These are phyloP conservation scores for Microcebus ravelobensis DNA, from an alignment of 2,113 vertebrate species.

Conservation along the genomic window DNA sequence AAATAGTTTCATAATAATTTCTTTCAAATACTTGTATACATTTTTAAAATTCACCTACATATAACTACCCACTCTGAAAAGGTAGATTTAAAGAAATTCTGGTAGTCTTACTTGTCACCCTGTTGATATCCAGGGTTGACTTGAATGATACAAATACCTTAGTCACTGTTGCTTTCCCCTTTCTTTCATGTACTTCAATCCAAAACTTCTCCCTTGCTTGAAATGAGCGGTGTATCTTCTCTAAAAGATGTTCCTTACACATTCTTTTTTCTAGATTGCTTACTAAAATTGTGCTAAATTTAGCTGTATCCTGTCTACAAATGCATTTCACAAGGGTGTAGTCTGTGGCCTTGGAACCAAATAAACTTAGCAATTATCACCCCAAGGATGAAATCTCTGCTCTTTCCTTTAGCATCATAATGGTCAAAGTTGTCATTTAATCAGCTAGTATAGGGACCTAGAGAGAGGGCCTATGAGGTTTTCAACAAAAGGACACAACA, in stretches of 20 bases:
- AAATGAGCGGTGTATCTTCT: background rate
- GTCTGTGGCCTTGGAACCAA: background rate
- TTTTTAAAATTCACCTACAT: background rate
- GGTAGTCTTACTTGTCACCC: background rate
- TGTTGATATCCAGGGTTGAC: background rate
- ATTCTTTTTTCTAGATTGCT: background rate
- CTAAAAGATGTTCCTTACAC: background rate
- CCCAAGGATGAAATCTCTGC: background rate
- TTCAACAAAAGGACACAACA: background rate
- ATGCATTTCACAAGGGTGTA: background rate
- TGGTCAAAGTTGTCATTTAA: background rate
- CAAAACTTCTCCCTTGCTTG: background rate
- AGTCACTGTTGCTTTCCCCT: background rate
- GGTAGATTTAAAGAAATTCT: background rate
- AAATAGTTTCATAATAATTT: background rate
- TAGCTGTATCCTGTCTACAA: background rate
- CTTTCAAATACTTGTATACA: background rate
- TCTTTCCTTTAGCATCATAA: background rate
- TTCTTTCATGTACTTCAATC: background rate
- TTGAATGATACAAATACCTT: background rate
- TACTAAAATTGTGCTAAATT: background rate
- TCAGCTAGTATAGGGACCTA: background rate
- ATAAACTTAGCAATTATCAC: background rate
- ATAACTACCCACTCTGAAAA: background rate
- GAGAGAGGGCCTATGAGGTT: background rate